Base-by-base conservation (phyloP, 2,888 invertebrate genomes). In the Sialis lutaria region DNA sequence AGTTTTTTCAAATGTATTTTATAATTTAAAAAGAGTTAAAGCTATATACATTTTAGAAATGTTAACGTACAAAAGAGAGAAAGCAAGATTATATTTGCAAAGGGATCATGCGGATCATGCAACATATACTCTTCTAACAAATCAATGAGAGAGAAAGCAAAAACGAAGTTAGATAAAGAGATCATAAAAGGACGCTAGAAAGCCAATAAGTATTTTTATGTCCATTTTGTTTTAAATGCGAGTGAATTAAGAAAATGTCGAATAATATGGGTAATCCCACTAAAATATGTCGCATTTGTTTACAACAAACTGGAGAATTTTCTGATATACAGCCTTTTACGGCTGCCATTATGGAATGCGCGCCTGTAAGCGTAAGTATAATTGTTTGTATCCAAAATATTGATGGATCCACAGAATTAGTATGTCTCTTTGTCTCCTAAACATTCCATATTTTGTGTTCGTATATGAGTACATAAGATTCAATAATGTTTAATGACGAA, bases 261-360 rank as follows among this genome's bases (percentile, higher is more conserved):
- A 37, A 12, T 37, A 37, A 5, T n/a, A 37, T 37, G 37, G 37
- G 12, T n/a, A 12, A 12, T 37, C 10, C 12, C 6, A 37, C 37
- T n/a, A 37, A 37, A 37, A 37, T 37, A 12, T 45, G 45, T 32
- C 45, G 45, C n/a, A 45, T 45, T 40, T 45, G 45, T 45, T 40
- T 45, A 39, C 13, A 30, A 31, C 45, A 34, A n/a, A 45, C 34
- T 13, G 45, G 45, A 22, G 45, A 45, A 40, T 45, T 45, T 45
- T 45, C 45, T 8, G 45, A 45, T 40, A 45, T 45, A 10, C 35
- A 45, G 33, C 10, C 35, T 13, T 45, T 45, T 40, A 40, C 45
- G 8, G 45, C 45, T 12, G 45, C 45, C 30, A 45, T 45, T n/a
- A 45, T 45, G 45, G 45, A 45, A 32, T 45, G 45, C 31, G 45